Evolutionary conservation across 2,888 invertebrate genomes (phyloP).

Genomic region (Ypsolopha scabrella): DNA sequence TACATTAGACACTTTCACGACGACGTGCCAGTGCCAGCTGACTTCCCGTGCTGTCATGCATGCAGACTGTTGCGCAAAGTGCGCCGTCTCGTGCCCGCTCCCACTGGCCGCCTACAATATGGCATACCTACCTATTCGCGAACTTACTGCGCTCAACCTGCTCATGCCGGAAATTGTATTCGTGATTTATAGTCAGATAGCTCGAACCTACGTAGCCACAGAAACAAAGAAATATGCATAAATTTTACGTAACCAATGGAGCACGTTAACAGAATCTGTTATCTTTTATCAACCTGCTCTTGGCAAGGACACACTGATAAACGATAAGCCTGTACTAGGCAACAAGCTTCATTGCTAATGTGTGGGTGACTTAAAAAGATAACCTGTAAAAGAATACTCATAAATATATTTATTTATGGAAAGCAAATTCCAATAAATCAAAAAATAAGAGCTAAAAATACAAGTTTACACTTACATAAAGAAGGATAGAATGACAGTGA

Average conservation of each 20-base stretch:
- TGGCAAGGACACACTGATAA: conserved; percentile 61
- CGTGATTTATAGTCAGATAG: not conserved
- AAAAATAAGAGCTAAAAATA: too few relatives aligned
- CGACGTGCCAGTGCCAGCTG: conserved; percentile 46
- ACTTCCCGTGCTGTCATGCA: conserved; percentile 29
- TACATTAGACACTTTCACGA: not conserved
- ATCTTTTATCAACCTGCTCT: conserved; percentile 67
- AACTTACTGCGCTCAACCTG: not conserved
- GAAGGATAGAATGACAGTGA: too few relatives aligned
- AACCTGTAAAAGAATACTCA: too few relatives aligned
- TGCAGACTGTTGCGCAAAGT: not conserved
- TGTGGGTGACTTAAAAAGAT: too few relatives aligned
- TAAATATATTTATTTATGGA: too few relatives aligned
- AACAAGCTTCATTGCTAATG: too few relatives aligned
- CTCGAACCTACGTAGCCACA: conserved; percentile 5
- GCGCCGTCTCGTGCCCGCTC: not conserved
- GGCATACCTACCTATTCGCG: not conserved
- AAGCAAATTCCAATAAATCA: too few relatives aligned
- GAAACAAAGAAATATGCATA: not conserved
- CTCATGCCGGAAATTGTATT: conserved; percentile 1
- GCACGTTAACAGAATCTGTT: conserved; percentile 30
- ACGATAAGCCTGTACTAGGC: conserved; percentile 15
- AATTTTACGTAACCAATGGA: conserved; percentile 9
- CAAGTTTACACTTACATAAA: too few relatives aligned
- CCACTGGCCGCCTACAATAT: not conserved